Base-by-base conservation (phyloP, 2,888 invertebrate species). In the Pristionchus arcanus region DNA sequence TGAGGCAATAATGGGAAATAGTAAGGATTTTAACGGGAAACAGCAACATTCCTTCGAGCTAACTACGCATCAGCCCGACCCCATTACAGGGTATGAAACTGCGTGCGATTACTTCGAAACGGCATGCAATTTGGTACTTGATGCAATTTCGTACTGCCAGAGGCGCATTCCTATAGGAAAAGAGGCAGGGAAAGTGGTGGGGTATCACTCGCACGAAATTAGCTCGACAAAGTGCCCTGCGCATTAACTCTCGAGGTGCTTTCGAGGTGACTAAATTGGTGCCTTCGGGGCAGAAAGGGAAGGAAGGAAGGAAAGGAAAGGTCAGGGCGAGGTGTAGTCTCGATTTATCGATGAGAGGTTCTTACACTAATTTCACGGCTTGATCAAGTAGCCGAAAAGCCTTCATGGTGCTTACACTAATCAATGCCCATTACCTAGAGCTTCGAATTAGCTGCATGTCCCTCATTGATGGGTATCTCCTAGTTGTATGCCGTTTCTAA, bases 191-290 rank as follows among this genome's bases (percentile, higher is more conserved):
- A 59, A 16, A 59, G 59, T 15, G 16, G 19, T 13, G 53, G 53
- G 59, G 63, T n/a, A 81, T n/a, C 81, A 53, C 49, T 81, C n/a
- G 16, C 81, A 2, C 81, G 49, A 81, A 81, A 81, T 81, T 81
- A 81, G 81, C 81, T 25, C 49, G 16, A 42, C 31, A 31, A 15
- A 34, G 68, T 31, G 68, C 68, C 31, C 74, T 42, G 37, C 74
- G 31, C 74, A 81, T 49, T 49, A 28, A 49, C 81, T 81, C 81
- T 81, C 49, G 81, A 81, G 81, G 81, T 81, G 81, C 81, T 81
- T 53, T 81, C 49, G 81, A 81, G 81, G 81, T 81, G 81, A 81
- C 42, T 28, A 16, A 53, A 81, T 81, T 81, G 28, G 49, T 42
- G 49, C 49, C 81, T 34, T n/a, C 25, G 63, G 49, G 81, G 81